Percentiles rank a stretch among this genome's conserved stretches.
phyloP scores from a whole-genome alignment of 2,888 invertebrate species.

The Aphodius granarius region DNA sequence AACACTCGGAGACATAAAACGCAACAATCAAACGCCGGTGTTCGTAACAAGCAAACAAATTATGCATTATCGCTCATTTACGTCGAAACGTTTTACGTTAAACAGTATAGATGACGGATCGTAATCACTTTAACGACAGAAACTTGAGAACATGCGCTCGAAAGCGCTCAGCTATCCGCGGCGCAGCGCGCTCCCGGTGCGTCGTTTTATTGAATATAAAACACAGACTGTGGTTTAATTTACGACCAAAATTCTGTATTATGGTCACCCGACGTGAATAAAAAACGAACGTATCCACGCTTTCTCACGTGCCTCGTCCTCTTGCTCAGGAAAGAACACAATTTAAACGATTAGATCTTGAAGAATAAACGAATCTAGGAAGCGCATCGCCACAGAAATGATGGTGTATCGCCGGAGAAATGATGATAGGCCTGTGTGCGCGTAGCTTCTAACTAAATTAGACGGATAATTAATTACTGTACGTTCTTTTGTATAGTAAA shows the following conservation, averaged over 20 bases:
- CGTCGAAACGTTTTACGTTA: neutral
- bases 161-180: neutral
- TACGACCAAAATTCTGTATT: neutral
- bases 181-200: neutral
- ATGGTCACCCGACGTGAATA: neutral
- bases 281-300: neutral
- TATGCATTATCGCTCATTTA: neutral
- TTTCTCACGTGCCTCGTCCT: neutral
- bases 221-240: neutral
- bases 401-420: neutral
- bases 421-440: neutral
- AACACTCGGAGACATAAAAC: neutral
- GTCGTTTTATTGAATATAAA: neutral
- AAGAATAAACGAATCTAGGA: neutral
- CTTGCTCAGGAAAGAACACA: neutral
- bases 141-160: neutral
- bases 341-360: neutral
- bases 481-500: slow-evolving; percentile 18
- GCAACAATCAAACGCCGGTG: neutral
- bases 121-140: neutral
- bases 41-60: neutral
- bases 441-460: slow-evolving; percentile 23
- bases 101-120: neutral
- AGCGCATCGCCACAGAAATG: neutral
- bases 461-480: slow-evolving; percentile 27